A percentile compares a stretch with the other conserved stretches of the same genome.
phyloP scores from a whole-genome alignment of 2,113 vertebrate species.

The Vulpes ferrilata region DNA sequence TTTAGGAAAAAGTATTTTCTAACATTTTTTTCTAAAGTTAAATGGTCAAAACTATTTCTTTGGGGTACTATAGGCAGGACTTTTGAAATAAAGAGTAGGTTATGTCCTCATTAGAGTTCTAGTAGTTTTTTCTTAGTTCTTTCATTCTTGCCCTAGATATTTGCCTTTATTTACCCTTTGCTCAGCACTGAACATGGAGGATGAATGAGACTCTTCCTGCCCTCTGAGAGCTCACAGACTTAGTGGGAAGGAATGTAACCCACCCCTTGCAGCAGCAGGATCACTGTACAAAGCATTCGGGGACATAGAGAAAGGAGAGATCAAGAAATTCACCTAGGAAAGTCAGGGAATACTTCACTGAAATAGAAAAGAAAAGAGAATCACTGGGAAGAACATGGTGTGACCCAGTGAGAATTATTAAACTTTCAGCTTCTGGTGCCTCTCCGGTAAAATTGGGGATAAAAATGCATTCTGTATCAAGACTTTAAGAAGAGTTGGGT shows the following conservation, averaged over 20 bases:
- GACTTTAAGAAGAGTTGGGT: background rate
- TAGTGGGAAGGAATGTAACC: background rate
- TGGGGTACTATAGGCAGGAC: background rate
- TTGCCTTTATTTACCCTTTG: background rate
- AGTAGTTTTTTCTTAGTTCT: background rate
- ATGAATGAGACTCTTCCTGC: background rate
- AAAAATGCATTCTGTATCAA: background rate
- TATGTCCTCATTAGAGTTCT: background rate
- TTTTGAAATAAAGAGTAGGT: constrained; percentile 19
- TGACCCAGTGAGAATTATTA: background rate
- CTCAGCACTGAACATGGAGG: background rate
- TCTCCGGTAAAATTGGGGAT: background rate
- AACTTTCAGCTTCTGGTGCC: background rate
- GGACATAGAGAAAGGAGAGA: background rate
- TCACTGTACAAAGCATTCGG: background rate
- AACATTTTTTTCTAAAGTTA: background rate
- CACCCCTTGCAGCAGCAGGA: rapidly evolving
- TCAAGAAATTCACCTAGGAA: background rate
- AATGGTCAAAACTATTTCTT: background rate
- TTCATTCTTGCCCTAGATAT: background rate
- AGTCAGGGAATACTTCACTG: background rate
- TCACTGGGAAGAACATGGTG: background rate
- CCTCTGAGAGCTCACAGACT: no score
- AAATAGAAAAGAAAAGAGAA: background rate
- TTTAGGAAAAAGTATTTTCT: background rate